These are phyloP conservation scores for Canis aureus DNA, from an alignment of 2,113 vertebrate species.

Conservation along the genomic window DNA sequence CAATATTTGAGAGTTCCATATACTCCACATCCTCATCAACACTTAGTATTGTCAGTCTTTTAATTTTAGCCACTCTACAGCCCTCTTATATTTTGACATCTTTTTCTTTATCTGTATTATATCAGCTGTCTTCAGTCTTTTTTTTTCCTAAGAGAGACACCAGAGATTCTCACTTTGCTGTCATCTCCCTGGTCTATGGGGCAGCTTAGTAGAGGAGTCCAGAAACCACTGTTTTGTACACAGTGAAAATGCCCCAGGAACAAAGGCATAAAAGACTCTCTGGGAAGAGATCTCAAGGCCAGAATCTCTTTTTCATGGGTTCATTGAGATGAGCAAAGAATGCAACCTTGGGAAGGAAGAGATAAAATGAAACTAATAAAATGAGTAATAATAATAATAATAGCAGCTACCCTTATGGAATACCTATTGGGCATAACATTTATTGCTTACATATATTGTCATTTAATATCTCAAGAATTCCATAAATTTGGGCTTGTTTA, in stretches of 20 bases:
- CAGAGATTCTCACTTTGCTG: background rate
- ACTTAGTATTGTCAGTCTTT: background rate
- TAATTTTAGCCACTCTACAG: background rate
- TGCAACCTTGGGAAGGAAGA: background rate
- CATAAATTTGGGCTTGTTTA: background rate
- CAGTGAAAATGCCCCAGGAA: background rate
- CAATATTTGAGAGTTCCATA: background rate
- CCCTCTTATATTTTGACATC: background rate
- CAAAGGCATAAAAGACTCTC: background rate
- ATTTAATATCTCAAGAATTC: background rate
- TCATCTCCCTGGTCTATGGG: background rate
- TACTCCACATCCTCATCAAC: background rate
- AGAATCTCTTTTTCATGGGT: background rate
- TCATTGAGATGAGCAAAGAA: background rate
- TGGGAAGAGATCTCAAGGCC: background rate
- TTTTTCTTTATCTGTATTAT: background rate
- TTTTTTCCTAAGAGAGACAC: background rate
- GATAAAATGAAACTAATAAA: background rate
- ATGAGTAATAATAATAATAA: background rate
- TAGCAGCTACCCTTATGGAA: background rate
- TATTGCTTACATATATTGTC: background rate
- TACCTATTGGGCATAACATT: too few species aligned
- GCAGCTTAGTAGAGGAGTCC: background rate
- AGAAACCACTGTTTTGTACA: background rate
- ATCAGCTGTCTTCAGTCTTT: background rate